Evolutionary conservation across 2,888 invertebrate species (phyloP), one percentile per base, ranked within the genome.

Genomic region (Platycnemis pennipes): DNA sequence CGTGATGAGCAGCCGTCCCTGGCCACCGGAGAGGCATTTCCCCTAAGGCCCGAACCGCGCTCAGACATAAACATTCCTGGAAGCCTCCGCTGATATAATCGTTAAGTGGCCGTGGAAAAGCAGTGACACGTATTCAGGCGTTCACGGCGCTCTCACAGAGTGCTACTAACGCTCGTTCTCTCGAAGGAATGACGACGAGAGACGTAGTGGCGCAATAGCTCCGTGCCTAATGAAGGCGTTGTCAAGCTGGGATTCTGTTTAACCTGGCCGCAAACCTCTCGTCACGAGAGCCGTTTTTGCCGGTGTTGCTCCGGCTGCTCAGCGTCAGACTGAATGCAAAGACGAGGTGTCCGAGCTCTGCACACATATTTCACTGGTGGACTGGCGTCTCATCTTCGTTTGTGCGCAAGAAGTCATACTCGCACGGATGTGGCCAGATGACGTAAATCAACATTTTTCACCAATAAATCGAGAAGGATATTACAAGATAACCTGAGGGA

Each of bases 21-120:
- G 8, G 77, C 77, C 3, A n/a, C 26, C 77, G 77, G 77, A 1
- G 77, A 37, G 37, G 13, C 26, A 63, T 26, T 63, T 63, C 26
- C 63, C 26, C 26, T 16, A 16, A 1, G 37, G n/a, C 16, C 31
- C 37, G 77, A 37, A 77, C 77, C 37, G 77, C 31, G 31, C 31
- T 77, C 13, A 77, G 37, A 77, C 77, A 77, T 77, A 77, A 77
- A 37, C 31, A 77, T 37, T 37, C 77, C 63, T 16, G 19, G 26
- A 63, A n/a, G 63, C 63, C 63, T 26, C n/a, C 63, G 63, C n/a
- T 63, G 63, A 63, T 63, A 63, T 63, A 63, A 63, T 63, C 63
- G 63, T 63, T n/a, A 63, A 63, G 63, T 63, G 26, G n/a, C 37
- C 77, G 11, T 4, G 77, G 77, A 37, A 49, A 49, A 77, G 31